Evolutionary conservation across 2,797 vertebrate genomes (phyloP).

Genomic region (Podargus strigoides): DNA sequence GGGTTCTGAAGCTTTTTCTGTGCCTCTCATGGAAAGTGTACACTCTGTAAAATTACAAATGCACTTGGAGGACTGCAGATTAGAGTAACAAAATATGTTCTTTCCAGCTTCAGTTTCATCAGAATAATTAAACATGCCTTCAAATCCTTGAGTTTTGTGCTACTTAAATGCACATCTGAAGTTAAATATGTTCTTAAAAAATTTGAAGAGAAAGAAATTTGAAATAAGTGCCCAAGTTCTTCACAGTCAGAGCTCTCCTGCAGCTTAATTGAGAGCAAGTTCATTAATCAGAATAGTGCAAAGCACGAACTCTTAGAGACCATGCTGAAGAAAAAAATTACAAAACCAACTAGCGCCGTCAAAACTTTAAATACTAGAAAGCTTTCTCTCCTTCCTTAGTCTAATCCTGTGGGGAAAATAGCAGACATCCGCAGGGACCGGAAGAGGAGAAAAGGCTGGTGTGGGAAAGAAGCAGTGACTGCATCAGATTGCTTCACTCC

Average conservation of each 20-base stretch:
- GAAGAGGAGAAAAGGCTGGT: not conserved
- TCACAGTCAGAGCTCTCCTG: not conserved
- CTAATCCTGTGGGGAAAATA: not conserved
- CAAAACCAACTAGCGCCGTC: not conserved
- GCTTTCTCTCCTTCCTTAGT: not conserved
- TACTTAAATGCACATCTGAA: not conserved
- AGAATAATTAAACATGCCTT: not conserved
- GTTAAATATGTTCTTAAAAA: not conserved
- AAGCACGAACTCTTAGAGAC: rapidly evolving
- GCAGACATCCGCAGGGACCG: not conserved
- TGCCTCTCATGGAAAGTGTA: not conserved
- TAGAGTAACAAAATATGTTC: not conserved
- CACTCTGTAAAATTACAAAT: not conserved
- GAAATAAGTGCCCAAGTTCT: not conserved
- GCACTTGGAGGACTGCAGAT: not conserved
- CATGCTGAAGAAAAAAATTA: not conserved
- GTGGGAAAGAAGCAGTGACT: not conserved
- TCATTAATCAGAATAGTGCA: not conserved
- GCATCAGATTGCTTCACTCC: not conserved
- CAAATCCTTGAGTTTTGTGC: not conserved
- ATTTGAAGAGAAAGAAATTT: not conserved
- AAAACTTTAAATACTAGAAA: not conserved
- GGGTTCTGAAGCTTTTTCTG: not conserved
- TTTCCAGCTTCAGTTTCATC: not conserved
- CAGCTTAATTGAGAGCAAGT: not conserved